These are phyloP conservation scores for Cheumatopsyche charites DNA, from an alignment of 1,140 invertebrate species.

Conservation along the genomic window DNA sequence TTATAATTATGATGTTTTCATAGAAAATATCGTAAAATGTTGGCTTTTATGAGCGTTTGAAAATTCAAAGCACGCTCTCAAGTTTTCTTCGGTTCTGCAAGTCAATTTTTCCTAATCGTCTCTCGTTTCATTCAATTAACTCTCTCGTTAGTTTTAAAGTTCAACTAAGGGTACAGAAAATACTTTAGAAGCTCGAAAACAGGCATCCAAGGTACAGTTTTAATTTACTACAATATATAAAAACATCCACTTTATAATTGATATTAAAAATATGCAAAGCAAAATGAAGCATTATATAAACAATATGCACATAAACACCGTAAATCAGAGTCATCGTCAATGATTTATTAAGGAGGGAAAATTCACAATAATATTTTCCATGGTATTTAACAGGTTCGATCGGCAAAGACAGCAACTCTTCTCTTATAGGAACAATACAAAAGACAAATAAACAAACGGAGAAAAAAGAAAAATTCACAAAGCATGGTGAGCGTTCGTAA, in stretches of 20 bases:
- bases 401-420: background rate
- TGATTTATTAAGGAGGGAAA: background rate
- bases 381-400: background rate
- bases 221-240: too few species aligned
- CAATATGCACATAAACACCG: too few species aligned
- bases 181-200: background rate
- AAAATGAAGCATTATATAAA: too few species aligned
- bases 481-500: slow-evolving; percentile 6
- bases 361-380: background rate
- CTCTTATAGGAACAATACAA: background rate
- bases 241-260: too few species aligned
- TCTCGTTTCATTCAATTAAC: slow-evolving; percentile 26
- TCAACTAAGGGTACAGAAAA: slow-evolving; percentile 12
- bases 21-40: too few species aligned
- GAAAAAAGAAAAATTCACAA: background rate
- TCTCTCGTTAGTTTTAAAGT: slow-evolving; percentile 5
- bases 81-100: slow-evolving; percentile 6
- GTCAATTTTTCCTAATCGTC: slow-evolving; percentile 21
- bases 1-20: too few species aligned
- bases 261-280: too few species aligned
- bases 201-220: too few species aligned
- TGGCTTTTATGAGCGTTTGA: slow-evolving; percentile 4
- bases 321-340: background rate
- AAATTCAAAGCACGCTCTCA: slow-evolving; percentile 5
- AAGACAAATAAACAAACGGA: background rate